Evolutionary conservation across 2,888 invertebrate species (phyloP), one percentile per base, ranked within the genome.

Genomic region (Emmelina monodactyla): DNA sequence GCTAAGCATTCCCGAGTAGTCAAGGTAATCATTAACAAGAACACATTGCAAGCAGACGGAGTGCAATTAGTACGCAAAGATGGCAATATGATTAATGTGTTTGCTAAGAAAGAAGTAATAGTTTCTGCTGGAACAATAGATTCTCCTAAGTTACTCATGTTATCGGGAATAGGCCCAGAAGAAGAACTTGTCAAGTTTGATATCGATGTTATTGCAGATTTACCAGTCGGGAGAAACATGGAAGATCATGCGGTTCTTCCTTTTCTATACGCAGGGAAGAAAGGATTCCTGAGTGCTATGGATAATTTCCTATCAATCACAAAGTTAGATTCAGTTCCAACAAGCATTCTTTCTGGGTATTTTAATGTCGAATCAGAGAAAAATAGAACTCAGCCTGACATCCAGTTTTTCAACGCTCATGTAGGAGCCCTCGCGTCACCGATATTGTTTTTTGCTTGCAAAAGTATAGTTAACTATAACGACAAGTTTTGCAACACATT

Each of bases 151-250:
- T 50, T 75, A 28, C 46, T 75, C 33, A 61, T 76, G 62, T 50
- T 72, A 1, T 73, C 76, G 14, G 75, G 75, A 1, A 53, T 75
- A 36, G 75, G 75, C 1, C 73, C 71, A 1, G 38, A 37, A 35
- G 49, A 59, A 15, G 57, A 63, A 31, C 46, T 76, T 15, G 34
- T 41, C 6, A 58, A 49, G 38, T 44, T 60, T n/a, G 44, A 54
- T 7, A 68, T 75, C 25, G 35, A 56, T 7, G 45, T 58, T 1
- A 16, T 71, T 3, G 48, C 51, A 1, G 54, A 75, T 43, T 59
- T 75, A 34, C 76, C 75, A 2, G 76, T 75, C 2, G 75, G 75
- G 1, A 55, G 56, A 47, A 65, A 71, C 46, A 50, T 75, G 35
- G 72, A 75, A 14, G 75, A 75, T 40, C 75, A 75, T 42, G 50